These are phyloP conservation scores for Masticophis lateralis DNA, from an alignment of 2,797 vertebrate species.

Conservation along the genomic window DNA sequence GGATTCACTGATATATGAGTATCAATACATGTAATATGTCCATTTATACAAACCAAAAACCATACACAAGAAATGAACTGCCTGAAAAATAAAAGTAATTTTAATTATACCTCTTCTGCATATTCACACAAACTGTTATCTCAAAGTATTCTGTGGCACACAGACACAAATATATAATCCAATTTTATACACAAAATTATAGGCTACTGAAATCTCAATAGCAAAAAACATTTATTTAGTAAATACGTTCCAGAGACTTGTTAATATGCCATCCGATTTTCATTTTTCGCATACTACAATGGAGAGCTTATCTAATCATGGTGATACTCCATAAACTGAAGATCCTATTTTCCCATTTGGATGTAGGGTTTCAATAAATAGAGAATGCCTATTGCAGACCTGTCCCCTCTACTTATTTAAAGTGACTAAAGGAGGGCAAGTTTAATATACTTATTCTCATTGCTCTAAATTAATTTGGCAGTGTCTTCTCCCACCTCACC, in stretches of 20 bases:
- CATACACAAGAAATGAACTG: not conserved
- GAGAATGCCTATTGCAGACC: not conserved
- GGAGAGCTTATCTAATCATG: not conserved
- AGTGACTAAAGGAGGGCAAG: not conserved
- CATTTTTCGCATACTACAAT: not conserved
- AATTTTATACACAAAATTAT: not conserved
- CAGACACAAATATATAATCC: not conserved
- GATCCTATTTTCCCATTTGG: not conserved
- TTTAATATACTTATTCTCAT: not conserved
- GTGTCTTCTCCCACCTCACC: not conserved
- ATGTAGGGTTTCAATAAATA: not conserved
- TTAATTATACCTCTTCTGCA: not conserved
- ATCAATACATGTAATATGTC: not conserved
- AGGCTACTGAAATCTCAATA: not conserved
- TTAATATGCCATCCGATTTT: not conserved
- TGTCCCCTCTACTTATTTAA: not conserved
- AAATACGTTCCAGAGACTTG: not conserved
- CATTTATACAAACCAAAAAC: not conserved
- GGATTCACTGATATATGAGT: not conserved
- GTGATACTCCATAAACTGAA: not conserved
- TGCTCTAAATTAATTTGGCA: not conserved
- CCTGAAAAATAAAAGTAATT: not conserved
- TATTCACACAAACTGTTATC: not conserved
- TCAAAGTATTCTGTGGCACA: not conserved
- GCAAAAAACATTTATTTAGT: not conserved